A percentile compares a stretch with the other conserved stretches of the same genome.
Evolutionary conservation across 1,140 invertebrate species (phyloP).

Genomic region (Coptotermes formosanus): DNA sequence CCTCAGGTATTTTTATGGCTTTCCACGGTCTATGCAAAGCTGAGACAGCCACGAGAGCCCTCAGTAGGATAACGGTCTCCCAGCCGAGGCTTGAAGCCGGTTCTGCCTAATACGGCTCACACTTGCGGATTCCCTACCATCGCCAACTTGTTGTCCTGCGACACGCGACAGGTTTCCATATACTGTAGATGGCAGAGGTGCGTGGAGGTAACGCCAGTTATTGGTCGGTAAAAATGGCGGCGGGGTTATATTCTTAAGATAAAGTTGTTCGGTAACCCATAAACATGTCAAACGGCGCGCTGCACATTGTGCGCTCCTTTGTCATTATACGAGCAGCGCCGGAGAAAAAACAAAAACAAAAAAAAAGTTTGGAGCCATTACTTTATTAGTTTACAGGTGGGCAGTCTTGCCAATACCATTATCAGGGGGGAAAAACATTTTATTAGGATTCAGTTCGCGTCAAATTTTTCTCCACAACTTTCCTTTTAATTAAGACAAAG

Average conservation of each 20-base stretch:
- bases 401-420: neutral
- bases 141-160: too few relatives aligned
- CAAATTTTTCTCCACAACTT: neutral
- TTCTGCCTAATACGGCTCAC: too few relatives aligned
- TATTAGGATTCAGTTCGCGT: neutral
- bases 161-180: neutral
- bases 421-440: neutral
- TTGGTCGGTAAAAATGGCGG: neutral
- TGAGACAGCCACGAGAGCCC: too few relatives aligned
- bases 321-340: neutral
- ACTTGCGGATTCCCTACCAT: too few relatives aligned
- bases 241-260: conserved; percentile 2
- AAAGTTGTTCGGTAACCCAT: conserved; percentile 6
- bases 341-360: neutral
- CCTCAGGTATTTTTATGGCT: too few relatives aligned
- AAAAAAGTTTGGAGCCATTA: neutral
- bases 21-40: too few relatives aligned
- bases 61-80: too few relatives aligned
- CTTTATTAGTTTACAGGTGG: conserved; percentile 15
- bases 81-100: too few relatives aligned
- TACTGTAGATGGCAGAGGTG: neutral
- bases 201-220: neutral
- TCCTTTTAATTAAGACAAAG: neutral
- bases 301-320: neutral
- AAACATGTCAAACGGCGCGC: neutral